Conservation (phyloP, 2,113 vertebrate species). For the Oncorhynchus gorbuscha region DNA sequence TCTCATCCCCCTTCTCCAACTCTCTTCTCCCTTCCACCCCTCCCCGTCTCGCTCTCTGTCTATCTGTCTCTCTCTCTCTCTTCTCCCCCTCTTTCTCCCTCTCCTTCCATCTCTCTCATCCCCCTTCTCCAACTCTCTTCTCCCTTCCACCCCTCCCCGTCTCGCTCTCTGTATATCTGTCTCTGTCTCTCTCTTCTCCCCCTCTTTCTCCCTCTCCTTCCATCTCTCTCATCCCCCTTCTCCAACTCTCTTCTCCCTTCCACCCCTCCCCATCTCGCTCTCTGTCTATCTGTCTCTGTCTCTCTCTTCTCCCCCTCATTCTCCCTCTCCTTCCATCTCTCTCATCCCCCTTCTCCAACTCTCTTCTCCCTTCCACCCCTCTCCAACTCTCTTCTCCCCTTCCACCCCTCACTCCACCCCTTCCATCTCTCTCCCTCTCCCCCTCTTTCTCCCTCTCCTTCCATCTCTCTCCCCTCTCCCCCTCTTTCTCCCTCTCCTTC, state of each 20-base stretch:
- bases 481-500: too few relatives aligned
- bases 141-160: conserved; percentile 18
- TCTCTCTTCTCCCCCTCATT: not conserved
- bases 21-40: conserved; percentile 9
- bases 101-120: conserved; percentile 14
- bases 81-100: not conserved
- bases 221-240: conserved; percentile 14
- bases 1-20: conserved; percentile 26
- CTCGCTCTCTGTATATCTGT: conserved; percentile 29
- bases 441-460: conserved; percentile 10
- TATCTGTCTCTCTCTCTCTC: conserved; percentile 25
- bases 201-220: conserved; percentile 11
- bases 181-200: not conserved
- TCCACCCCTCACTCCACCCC: too few relatives aligned
- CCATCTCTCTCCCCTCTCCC: conserved; percentile 9
- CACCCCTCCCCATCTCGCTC: conserved; percentile 15
- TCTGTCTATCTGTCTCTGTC: conserved; percentile 23
- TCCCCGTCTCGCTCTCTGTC: conserved; percentile 22
- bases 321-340: conserved; percentile 26
- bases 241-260: conserved; percentile 31
- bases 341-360: conserved; percentile 23
- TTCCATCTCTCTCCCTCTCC: not conserved
- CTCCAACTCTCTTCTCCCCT: conserved; percentile 36
- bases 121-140: conserved; percentile 22
- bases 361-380: conserved; percentile 9